These are phyloP conservation scores for Phylloscopus trochilus DNA, from an alignment of 2,113 vertebrate genomes.

Conservation along the genomic window DNA sequence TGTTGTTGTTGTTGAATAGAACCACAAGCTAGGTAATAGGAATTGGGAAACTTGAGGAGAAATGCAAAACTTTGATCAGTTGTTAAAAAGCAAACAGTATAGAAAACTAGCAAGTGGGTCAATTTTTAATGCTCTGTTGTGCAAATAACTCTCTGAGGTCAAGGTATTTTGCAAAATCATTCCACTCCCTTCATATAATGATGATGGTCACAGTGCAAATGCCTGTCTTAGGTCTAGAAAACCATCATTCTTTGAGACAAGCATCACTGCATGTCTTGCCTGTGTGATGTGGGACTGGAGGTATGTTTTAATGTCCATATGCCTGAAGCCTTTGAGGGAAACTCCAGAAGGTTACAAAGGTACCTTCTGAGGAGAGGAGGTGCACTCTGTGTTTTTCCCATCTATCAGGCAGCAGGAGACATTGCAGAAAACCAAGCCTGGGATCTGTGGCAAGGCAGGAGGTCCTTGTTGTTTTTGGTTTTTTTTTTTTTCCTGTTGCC, in stretches of 20 bases:
- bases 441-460: not conserved
- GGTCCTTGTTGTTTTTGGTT: too few species aligned
- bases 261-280: not conserved
- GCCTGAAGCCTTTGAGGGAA: not conserved
- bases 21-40: not conserved
- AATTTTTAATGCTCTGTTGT: not conserved
- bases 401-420: not conserved
- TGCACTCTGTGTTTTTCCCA: not conserved
- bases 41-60: not conserved
- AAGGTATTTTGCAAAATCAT: slow-evolving; percentile 14
- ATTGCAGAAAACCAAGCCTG: not conserved
- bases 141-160: not conserved
- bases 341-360: not conserved
- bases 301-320: not conserved
- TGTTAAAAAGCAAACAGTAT: not conserved
- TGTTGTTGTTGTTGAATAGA: not conserved
- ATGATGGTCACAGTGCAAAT: not conserved
- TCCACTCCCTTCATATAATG: not conserved
- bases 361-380: not conserved
- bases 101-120: not conserved
- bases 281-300: not conserved
- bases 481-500: not conserved
- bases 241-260: not conserved
- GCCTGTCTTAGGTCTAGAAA: not conserved
- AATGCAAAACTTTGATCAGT: not conserved